Base-by-base conservation (phyloP, 2,797 vertebrate species). In the Leptatherina wallacei region DNA sequence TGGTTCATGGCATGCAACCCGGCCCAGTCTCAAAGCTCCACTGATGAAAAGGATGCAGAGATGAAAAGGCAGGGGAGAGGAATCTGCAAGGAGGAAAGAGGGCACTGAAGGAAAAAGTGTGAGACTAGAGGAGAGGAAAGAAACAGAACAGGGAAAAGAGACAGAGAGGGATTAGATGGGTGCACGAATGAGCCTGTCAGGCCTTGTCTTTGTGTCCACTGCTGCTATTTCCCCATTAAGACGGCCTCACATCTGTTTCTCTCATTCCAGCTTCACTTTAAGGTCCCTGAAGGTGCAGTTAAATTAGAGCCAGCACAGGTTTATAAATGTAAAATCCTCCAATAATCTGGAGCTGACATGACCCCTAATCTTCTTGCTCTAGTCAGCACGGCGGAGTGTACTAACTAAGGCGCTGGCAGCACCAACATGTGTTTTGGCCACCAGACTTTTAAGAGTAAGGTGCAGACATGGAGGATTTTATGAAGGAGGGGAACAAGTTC, bases 271-370 rank as follows among this genome's bases (percentile, higher is more conserved):
- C 62, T 38, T 27, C 44, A 62, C 80, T 93, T 91, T 93, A 92
- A 92, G 77, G 87, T 94, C 91, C 93, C 92, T 92, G 75, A 92
- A 93, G 91, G 92, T 93, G 86, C 84, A 83, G 92, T 93, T 93
- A 93, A 94, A 93, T 94, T 93, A 93, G 92, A 94, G 87, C 85
- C 89, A 88, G 91, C 72, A 78, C 86, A 90, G 91, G 91, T 94
- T 93, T 93, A 92, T 93, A 89, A 93, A 95, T 93, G 93, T 94
- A 93, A 94, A 94, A 92, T 87, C 87, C 86, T 85, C 82, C 92
- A 91, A 92, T 94, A 94, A 95, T 93, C 91, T 90, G 67, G 69
- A 77, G 78, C 81, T 91, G 90, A 93, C 92, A 90, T 91, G 90
- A 94, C 91, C 91, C 80, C 87, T 90, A 87, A 92, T 92, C 88